Evolutionary conservation across 2,797 vertebrate genomes (phyloP), one percentile per base, ranked within the genome.

Genomic region (Trachurus trachurus): DNA sequence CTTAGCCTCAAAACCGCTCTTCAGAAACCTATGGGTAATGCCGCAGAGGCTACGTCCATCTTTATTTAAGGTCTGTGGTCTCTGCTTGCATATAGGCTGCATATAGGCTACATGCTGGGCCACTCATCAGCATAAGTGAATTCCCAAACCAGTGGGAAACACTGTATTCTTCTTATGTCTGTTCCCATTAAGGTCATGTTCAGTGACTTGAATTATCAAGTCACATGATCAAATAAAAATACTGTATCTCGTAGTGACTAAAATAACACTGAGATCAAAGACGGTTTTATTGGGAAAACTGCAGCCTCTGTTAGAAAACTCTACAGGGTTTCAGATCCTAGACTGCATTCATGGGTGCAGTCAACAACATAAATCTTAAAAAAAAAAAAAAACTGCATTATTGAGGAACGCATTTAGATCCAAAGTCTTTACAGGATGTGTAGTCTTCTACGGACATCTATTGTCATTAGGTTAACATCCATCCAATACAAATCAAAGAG

Each of bases 401-500:
- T 52, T 54, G 26, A 64, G 53, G 5, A 57, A n/a, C 40, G 42
- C 42, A 63, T 77, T 77, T 50, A 79, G 44, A 65, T 61, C 52
- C 22, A 65, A 76, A 66, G 17, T 66, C 42, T 71, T 9, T 67
- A 21, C 75, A 73, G 67, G 66, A 79, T 86, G 72, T 84, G 42
- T 71, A 64, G 53, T 76, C 80, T 87, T 79, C 59, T 63, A 9
- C 60, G 31, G 6, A 63, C 72, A 81, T 86, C 78, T 71, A 66
- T 82, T 88, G 81, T 76, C 84, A 90, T 92, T 87, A 87, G 49
- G 74, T 83, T 81, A 79, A 86, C 78, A 88, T 92, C 69, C 74
- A 85, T 87, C 83, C 81, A 78, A 90, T 92, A 89, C 59, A 90
- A 89, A 88, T 85, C 82, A 84, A 76, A 89, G 82, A 80, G 52